These are phyloP conservation scores for Ursus arctos DNA, from an alignment of 2,113 vertebrate genomes.

Conservation along the genomic window DNA sequence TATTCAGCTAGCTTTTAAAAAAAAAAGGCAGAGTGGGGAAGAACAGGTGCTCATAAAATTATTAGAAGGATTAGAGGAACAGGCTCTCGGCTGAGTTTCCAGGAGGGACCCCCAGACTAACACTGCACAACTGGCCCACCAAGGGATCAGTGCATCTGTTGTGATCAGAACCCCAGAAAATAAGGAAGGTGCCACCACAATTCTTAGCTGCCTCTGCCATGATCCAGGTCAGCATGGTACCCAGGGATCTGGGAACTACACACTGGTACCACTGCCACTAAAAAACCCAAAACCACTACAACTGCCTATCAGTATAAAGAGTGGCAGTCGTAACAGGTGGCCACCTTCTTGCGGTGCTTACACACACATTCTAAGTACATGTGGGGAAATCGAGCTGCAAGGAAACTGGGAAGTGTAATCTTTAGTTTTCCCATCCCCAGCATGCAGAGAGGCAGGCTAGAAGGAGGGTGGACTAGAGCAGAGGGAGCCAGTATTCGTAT, in stretches of 20 bases:
- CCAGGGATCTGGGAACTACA: not conserved
- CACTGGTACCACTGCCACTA: not conserved
- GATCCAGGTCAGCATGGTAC: not conserved
- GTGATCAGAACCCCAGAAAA: not conserved
- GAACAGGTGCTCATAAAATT: conserved; percentile 2
- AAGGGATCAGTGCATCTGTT: not conserved
- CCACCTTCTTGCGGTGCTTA: not conserved
- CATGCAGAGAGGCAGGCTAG: not conserved
- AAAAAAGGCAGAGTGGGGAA: not conserved
- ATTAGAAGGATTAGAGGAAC: not conserved
- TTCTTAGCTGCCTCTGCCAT: conserved; percentile 25
- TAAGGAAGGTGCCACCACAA: not conserved
- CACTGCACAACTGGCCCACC: not conserved
- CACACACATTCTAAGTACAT: not conserved
- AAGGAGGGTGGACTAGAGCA: not conserved
- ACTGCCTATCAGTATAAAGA: not conserved
- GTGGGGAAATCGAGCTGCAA: not conserved
- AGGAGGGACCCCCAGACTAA: not conserved
- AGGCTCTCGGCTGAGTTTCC: not conserved
- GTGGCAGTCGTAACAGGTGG: not conserved
- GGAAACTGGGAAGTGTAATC: not conserved
- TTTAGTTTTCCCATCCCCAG: not conserved
- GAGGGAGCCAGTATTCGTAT: not conserved
- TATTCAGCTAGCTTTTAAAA: conserved; percentile 11
- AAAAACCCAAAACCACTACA: not conserved